phyloP scores from a whole-genome alignment of 2,113 vertebrate genomes.

The Gambusia holbrooki region DNA sequence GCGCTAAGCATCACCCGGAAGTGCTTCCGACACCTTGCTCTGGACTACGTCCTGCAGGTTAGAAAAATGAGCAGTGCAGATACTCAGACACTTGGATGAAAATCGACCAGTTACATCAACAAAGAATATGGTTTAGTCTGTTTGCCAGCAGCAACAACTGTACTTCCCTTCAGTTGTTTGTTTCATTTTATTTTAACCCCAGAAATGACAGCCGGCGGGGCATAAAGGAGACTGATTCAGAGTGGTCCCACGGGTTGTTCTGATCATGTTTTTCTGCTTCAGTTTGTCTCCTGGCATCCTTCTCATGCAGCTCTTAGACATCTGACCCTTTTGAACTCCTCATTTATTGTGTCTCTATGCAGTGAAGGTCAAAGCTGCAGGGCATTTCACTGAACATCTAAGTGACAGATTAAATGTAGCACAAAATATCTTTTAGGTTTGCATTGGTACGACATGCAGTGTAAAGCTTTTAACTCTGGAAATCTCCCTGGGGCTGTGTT shows the following conservation, averaged over 20 bases:
- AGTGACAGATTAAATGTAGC: slow-evolving; percentile 50
- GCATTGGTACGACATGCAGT: slow-evolving; percentile 14
- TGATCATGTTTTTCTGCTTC: slow-evolving; percentile 29
- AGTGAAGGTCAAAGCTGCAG: slow-evolving; percentile 43
- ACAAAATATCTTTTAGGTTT: slow-evolving; percentile 44
- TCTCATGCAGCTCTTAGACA: slow-evolving; percentile 27
- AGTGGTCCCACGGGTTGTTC: slow-evolving; percentile 3
- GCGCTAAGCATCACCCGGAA: slow-evolving; percentile 90
- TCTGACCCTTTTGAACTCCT: slow-evolving; percentile 33
- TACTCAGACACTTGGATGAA: neutral
- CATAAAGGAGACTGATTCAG: slow-evolving; percentile 36
- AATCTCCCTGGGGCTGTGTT: neutral
- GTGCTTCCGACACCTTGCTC: slow-evolving; percentile 93
- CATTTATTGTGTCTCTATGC: slow-evolving; percentile 40
- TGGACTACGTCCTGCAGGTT: slow-evolving; percentile 97
- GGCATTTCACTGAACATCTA: neutral
- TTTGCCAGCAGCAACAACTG: neutral
- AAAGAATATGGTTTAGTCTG: neutral
- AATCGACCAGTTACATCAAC: neutral
- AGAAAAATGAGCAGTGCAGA: slow-evolving; percentile 18
- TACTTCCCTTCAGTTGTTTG: too few relatives aligned
- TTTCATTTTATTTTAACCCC: too few relatives aligned
- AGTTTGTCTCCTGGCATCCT: slow-evolving; percentile 19
- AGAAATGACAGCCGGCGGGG: too few relatives aligned
- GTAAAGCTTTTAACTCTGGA: neutral